Evolutionary conservation across 2,797 vertebrate genomes (phyloP).

Genomic region (Epinephelus coioides): DNA sequence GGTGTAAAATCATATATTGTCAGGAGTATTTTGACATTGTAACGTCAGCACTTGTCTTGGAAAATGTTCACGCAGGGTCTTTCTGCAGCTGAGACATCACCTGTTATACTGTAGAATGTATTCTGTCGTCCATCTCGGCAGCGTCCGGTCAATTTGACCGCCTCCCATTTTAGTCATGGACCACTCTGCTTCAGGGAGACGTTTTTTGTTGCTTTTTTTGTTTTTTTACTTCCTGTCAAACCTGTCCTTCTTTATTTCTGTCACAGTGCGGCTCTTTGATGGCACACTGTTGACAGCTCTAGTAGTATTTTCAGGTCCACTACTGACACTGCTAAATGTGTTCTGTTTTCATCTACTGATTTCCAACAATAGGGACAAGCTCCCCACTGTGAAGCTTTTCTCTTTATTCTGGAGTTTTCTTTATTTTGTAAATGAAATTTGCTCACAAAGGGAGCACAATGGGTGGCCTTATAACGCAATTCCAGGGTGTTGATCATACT

Average conservation of each 20-base stretch:
- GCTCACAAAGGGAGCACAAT: conserved; percentile 18
- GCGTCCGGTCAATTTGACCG: background rate
- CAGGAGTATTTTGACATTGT: background rate
- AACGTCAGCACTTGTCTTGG: background rate
- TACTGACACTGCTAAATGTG: conserved; percentile 10
- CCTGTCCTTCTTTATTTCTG: background rate
- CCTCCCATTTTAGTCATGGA: background rate
- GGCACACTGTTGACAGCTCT: conserved; percentile 1
- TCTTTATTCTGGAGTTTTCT: conserved; percentile 4
- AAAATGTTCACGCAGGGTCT: background rate
- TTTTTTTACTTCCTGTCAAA: conserved; percentile 12
- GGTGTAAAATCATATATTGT: background rate
- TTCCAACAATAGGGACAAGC: background rate
- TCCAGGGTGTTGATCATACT: background rate
- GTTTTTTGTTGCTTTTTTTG: background rate
- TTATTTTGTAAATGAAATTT: conserved; percentile 1
- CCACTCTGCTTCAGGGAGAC: background rate
- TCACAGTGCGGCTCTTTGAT: conserved; percentile 6
- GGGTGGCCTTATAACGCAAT: background rate
- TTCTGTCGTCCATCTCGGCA: background rate
- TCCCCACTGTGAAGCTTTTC: background rate
- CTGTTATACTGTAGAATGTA: background rate
- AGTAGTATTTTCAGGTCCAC: background rate
- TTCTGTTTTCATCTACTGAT: conserved; percentile 19
- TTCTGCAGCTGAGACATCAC: conserved; percentile 2